Conservation (phyloP, 1,140 invertebrate genomes). For the Cheumatopsyche charites region DNA sequence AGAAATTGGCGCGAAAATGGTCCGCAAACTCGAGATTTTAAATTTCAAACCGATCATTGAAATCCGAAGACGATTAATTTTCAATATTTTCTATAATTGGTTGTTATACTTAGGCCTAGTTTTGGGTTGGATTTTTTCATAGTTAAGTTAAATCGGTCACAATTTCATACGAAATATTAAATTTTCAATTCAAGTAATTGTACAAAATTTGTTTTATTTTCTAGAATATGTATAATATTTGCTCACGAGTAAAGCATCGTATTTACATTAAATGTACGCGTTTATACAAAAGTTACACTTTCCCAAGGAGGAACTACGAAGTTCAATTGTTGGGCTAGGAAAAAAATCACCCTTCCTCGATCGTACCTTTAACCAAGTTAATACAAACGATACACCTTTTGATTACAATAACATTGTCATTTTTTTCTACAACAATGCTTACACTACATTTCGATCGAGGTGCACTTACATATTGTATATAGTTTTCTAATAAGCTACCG, state of each 20-base stretch:
- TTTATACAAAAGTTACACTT: not conserved
- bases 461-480: constrained; percentile 8
- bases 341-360: constrained; percentile 17
- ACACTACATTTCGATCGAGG: constrained; percentile 9
- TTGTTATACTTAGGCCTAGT: too few relatives aligned
- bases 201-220: not conserved
- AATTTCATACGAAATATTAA: not conserved
- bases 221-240: not conserved
- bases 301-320: constrained; percentile 1
- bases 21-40: too few relatives aligned
- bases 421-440: not conserved
- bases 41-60: too few relatives aligned
- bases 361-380: not conserved
- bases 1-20: too few relatives aligned
- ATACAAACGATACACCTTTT: constrained; percentile 20
- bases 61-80: too few relatives aligned
- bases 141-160: not conserved
- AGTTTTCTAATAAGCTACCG: constrained; percentile 33
- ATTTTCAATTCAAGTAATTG: not conserved
- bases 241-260: not conserved
- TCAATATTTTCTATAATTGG: too few relatives aligned
- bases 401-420: constrained; percentile 22
- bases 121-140: too few relatives aligned
- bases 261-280: not conserved
- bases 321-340: not conserved